Base-by-base conservation (phyloP, 2,113 vertebrate species). In the Pontoporia blainvillei region DNA sequence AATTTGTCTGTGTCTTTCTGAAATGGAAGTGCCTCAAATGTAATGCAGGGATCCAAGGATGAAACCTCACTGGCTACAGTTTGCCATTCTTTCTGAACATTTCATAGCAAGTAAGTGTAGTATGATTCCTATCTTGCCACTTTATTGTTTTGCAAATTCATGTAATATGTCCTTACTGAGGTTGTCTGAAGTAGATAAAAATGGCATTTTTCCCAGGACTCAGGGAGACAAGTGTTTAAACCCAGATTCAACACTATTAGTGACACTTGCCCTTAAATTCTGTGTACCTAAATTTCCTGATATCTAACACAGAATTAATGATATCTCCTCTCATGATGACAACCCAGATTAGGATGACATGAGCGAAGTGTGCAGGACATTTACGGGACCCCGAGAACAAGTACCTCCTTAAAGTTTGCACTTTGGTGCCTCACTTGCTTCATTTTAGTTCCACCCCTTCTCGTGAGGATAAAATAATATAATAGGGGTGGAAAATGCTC, bases 1-100 rank as follows among this genome's bases (percentile, higher is more conserved):
- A 85, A 67, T 95, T 92, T 98, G 20, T 96, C 86, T 91, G 13
- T 7, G 31, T 96, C 73, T 93, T 91, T 81, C 69, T 75, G 27
- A 86, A 96, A 44, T 61, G 69, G 31, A 91, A 39, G 8, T 69
- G 2, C 39, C 57, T 81, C 69, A 83, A 13, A 79, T 6, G 69
- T 25, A 73, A 84, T 36, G 14, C 25, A 64, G 29, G 27, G 59
- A 76, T 76, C 61, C 39, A 93, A 90, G 79, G 73, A 44, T 83
- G 23, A 89, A 73, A 83, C 2, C 62, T 93, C 59, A 18, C 18
- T 41, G 39, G 36, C 54, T 64, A 1, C 5, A n/a, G 66, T 78
- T 91, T 75, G 12, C 46, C 57, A n/a, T 89, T 87, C 23, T 81
- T 90, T n/a, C 72, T 86, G 20, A 67, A 78, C 8, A 84, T 49